Percentiles rank a stretch among this genome's conserved stretches.
phyloP scores from a whole-genome alignment of 2,888 invertebrate species.

The Scaptomyza tumidula region DNA sequence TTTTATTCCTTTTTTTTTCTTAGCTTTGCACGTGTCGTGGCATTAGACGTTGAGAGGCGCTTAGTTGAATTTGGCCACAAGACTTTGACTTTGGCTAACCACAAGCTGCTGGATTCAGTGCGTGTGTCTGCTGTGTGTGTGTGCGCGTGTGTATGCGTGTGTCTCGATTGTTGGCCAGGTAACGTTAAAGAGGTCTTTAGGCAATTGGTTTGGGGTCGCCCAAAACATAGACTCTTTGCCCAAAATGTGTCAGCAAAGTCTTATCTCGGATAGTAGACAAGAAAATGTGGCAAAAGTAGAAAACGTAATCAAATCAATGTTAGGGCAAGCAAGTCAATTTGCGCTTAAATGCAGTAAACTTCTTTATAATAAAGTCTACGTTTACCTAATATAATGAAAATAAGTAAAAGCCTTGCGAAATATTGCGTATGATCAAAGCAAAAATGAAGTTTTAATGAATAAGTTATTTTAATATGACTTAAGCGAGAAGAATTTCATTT shows the following conservation, averaged over 20 bases:
- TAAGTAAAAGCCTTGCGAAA: neutral
- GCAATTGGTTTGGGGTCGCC: conserved; percentile 21
- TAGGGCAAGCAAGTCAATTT: neutral
- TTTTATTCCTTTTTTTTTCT: conserved; percentile 10
- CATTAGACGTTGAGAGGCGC: conserved; percentile 45
- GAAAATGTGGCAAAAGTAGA: neutral
- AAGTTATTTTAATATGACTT: neutral
- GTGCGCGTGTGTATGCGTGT: neutral
- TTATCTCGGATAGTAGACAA: conserved; percentile 19
- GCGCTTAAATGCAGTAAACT: neutral
- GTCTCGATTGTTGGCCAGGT: conserved; percentile 36
- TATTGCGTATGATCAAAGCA: neutral
- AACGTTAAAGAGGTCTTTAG: conserved; percentile 34
- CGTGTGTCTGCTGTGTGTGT: neutral
- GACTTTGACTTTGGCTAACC: conserved; percentile 52
- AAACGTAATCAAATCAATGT: neutral
- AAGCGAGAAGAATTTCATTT: neutral
- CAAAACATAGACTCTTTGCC: conserved; percentile 9
- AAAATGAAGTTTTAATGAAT: neutral
- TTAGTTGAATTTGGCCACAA: conserved; percentile 54
- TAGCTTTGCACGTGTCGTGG: conserved; percentile 5
- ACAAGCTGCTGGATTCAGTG: conserved; percentile 2
- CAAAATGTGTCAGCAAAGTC: conserved; percentile 30
- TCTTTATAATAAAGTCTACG: neutral
- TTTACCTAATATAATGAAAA: neutral